These are phyloP conservation scores for Cremastobaeus sp. DNA, from an alignment of 2,888 invertebrate species.

Conservation along the genomic window DNA sequence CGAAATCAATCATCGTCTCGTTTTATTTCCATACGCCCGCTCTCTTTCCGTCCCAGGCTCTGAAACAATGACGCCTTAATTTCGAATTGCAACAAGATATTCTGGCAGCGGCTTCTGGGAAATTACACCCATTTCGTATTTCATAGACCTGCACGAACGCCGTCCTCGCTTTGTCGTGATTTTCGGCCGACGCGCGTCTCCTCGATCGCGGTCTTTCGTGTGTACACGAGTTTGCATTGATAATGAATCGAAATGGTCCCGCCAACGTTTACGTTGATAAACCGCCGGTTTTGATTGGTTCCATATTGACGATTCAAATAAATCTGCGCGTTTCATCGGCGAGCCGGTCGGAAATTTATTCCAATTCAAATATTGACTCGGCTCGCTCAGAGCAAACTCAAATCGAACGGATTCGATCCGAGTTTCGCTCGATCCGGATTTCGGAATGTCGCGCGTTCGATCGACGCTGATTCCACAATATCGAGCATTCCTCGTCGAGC, in stretches of 20 bases:
- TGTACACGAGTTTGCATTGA: conserved; percentile 14
- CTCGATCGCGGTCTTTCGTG: too few relatives aligned
- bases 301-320: conserved; percentile 41
- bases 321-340: conserved; percentile 17
- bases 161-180: not conserved
- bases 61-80: conserved; percentile 53
- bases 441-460: too few relatives aligned
- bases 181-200: too few relatives aligned
- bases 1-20: conserved; percentile 56
- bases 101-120: conserved; percentile 43
- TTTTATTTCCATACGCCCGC: conserved; percentile 50
- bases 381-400: conserved; percentile 4
- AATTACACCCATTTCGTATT: conserved; percentile 51
- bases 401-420: too few relatives aligned
- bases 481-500: too few relatives aligned
- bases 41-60: conserved; percentile 6
- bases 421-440: too few relatives aligned
- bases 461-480: too few relatives aligned
- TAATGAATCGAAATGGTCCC: conserved; percentile 20
- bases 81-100: conserved; percentile 54
- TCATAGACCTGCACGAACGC: conserved; percentile 38
- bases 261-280: conserved; percentile 12
- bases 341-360: conserved; percentile 32
- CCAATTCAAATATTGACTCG: conserved; percentile 47
- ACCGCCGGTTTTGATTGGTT: conserved; percentile 17